These are phyloP conservation scores for Caenorhabditis sp. DNA, from an alignment of 2,888 invertebrate species.

Conservation along the genomic window DNA sequence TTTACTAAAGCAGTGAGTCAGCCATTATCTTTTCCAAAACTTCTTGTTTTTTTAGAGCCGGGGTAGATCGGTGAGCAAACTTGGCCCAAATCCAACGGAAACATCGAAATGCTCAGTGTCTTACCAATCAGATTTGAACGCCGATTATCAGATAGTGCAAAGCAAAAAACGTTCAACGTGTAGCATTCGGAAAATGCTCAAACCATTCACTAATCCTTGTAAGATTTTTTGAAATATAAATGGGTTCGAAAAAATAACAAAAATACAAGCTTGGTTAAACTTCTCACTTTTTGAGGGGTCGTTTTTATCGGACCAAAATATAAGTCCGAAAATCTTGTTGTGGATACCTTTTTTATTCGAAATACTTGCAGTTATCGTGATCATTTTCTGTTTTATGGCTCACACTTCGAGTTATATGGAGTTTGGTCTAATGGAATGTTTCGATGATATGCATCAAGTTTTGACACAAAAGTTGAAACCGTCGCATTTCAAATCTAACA, in stretches of 20 bases:
- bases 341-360: background rate
- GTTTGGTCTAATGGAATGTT: constrained; percentile 18
- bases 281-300: no score
- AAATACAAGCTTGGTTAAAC: no score
- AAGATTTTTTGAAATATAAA: no score
- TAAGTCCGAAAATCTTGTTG: no score
- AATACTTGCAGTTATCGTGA: constrained; percentile 11
- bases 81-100: constrained; percentile 8
- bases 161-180: constrained; percentile 3
- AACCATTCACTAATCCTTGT: constrained; percentile 30
- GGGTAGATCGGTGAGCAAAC: constrained; percentile 23
- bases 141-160: background rate
- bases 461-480: constrained; percentile 10
- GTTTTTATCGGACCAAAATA: no score
- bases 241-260: no score
- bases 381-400: constrained; percentile 19
- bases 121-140: background rate
- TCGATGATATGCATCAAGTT: background rate
- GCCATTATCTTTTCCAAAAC: background rate
- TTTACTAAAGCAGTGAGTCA: constrained; percentile 20
- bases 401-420: constrained; percentile 29
- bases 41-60: background rate
- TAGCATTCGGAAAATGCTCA: constrained; percentile 18
- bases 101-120: constrained; percentile 22
- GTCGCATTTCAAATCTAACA: constrained; percentile 4